Conservation (phyloP, 2,888 invertebrate genomes). For the Cheilosia urbana region DNA sequence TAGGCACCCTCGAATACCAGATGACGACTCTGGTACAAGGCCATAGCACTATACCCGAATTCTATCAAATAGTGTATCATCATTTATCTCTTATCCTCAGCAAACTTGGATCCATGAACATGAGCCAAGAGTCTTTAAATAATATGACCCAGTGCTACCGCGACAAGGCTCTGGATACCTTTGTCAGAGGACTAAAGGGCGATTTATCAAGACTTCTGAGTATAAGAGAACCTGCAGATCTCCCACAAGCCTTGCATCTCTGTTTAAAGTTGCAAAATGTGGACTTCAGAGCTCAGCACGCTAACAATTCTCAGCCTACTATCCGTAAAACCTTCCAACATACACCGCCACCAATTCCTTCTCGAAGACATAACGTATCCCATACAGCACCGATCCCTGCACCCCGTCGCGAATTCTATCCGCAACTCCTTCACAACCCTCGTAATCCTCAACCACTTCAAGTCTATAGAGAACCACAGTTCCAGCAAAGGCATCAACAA, state of each 20-base stretch:
- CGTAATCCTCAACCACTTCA: constrained; percentile 35
- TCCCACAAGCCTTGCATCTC: not conserved
- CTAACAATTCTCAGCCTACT: constrained; percentile 10
- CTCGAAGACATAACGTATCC: not conserved
- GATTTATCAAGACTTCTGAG: too few species aligned
- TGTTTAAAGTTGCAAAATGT: constrained; percentile 24
- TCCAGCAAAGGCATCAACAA: constrained; percentile 17
- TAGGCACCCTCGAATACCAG: too few species aligned
- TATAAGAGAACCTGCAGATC: constrained; percentile 16
- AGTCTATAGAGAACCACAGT: constrained; percentile 15
- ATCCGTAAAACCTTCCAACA: constrained; percentile 19
- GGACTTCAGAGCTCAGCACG: constrained; percentile 19
- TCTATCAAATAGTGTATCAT: too few species aligned
- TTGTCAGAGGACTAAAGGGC: too few species aligned
- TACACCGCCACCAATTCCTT: constrained; percentile 25
- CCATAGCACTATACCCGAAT: too few species aligned
- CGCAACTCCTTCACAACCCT: constrained; percentile 48
- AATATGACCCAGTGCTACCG: constrained; percentile 16
- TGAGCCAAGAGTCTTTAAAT: constrained; percentile 21
- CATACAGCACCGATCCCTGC: constrained; percentile 21
- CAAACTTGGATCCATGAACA: constrained; percentile 23
- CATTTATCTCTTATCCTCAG: constrained; percentile 29
- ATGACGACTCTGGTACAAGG: too few species aligned
- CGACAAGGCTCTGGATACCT: constrained; percentile 20
- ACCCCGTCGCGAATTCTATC: constrained; percentile 44